Conservation (phyloP, 2,113 vertebrate genomes). For the Sinocyclocheilus grahami region DNA sequence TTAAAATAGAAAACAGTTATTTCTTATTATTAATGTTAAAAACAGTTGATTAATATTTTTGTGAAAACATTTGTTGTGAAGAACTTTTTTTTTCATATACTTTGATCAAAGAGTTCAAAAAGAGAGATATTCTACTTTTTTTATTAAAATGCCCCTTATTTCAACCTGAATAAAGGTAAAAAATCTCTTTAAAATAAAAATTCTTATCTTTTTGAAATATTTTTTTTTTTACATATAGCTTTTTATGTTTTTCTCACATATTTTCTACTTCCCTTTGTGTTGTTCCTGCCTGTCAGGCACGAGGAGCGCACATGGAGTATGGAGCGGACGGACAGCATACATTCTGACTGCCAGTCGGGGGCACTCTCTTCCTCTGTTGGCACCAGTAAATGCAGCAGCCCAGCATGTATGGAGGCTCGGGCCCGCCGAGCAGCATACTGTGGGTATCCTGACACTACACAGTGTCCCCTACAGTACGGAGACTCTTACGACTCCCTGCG, state of each 20-base stretch:
- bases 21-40: neutral
- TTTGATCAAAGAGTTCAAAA: no score
- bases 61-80: no score
- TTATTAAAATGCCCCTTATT: no score
- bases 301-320: slow-evolving; percentile 98
- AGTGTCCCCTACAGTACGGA: slow-evolving; percentile 81
- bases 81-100: no score
- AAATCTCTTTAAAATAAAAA: no score
- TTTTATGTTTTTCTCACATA: neutral
- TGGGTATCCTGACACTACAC: slow-evolving; percentile 78
- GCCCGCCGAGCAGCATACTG: slow-evolving; percentile 87
- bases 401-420: slow-evolving; percentile 86
- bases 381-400: slow-evolving; percentile 98
- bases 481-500: slow-evolving; percentile 93
- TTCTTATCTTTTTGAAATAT: no score
- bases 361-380: slow-evolving; percentile 93
- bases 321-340: slow-evolving; percentile 91
- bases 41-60: neutral
- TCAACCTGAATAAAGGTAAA: no score
- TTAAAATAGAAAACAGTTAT: neutral
- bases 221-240: no score
- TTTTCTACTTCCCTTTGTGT: neutral
- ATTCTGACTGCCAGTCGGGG: slow-evolving; percentile 94
- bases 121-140: no score
- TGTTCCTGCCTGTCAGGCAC: slow-evolving; percentile 76